These are phyloP conservation scores for Triplophysa dalaica DNA, from an alignment of 2,113 vertebrate species.

Conservation along the genomic window DNA sequence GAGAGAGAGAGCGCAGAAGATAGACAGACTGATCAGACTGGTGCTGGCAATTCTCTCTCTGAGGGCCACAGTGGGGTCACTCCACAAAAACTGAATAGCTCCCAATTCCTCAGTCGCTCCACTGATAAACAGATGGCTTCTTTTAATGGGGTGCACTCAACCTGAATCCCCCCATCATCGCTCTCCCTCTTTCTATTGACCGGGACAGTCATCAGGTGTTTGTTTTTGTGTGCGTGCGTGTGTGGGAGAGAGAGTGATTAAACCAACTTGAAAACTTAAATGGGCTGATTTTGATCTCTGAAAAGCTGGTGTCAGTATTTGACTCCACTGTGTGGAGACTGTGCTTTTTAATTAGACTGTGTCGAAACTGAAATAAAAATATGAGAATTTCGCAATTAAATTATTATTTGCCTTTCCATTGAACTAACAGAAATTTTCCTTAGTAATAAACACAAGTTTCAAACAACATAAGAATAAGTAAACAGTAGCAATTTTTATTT, in stretches of 20 bases:
- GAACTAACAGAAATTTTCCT: no score
- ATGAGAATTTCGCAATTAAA: no score
- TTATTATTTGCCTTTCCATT: no score
- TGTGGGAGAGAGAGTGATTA: background rate
- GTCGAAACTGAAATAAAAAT: no score
- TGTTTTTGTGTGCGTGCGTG: constrained; percentile 19
- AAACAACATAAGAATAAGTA: no score
- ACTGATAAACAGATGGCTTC: constrained; percentile 64
- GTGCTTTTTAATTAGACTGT: no score
- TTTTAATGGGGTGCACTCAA: constrained; percentile 62
- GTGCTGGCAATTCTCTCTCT: constrained; percentile 43
- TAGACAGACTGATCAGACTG: constrained; percentile 31
- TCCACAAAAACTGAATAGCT: constrained; percentile 51
- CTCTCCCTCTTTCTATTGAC: constrained; percentile 23
- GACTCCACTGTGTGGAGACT: background rate
- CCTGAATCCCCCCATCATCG: constrained; percentile 55
- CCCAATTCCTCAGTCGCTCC: constrained; percentile 47
- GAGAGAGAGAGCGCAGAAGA: background rate
- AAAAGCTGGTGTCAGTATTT: background rate
- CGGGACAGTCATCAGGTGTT: constrained; percentile 55
- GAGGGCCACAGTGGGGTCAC: constrained; percentile 42
- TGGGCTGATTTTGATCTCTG: background rate
- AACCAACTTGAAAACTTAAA: constrained; percentile 24
- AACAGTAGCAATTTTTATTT: no score
- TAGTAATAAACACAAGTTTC: no score